These are phyloP conservation scores for Lobophora halterata DNA, from an alignment of 2,888 invertebrate genomes.

Conservation along the genomic window DNA sequence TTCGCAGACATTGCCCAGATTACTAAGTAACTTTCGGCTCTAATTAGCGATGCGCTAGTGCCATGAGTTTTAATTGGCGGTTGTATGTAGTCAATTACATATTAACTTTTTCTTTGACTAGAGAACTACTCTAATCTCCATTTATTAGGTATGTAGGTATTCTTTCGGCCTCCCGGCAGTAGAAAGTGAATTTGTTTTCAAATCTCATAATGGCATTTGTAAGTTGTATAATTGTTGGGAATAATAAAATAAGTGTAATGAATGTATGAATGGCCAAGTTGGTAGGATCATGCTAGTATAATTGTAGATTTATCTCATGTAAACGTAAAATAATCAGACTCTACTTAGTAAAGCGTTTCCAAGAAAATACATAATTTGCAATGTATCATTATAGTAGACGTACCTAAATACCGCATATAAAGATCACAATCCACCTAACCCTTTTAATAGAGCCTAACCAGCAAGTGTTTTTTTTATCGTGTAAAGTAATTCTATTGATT, in stretches of 20 bases:
- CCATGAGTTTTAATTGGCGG: conserved; percentile 63
- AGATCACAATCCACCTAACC: too few species aligned
- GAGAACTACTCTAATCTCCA: conserved; percentile 51
- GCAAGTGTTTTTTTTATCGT: too few species aligned
- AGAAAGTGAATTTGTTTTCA: conserved; percentile 56
- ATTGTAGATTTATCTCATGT: conserved; percentile 47
- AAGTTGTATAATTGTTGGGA: conserved; percentile 23
- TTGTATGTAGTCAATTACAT: too few species aligned
- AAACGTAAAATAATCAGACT: conserved; percentile 55
- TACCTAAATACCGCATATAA: too few species aligned
- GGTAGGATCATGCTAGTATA: too few species aligned
- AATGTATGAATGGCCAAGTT: conserved; percentile 21
- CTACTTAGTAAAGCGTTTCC: conserved; percentile 65
- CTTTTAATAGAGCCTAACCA: too few species aligned
- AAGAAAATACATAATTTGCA: conserved; percentile 55
- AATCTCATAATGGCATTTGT: conserved; percentile 15
- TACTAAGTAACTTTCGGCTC: conserved; percentile 55
- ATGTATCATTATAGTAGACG: too few species aligned
- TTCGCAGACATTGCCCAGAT: conserved; percentile 29
- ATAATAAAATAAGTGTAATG: conserved; percentile 23
- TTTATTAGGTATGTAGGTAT: too few species aligned
- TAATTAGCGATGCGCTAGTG: conserved; percentile 52
- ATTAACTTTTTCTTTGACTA: too few species aligned
- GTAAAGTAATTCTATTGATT: too few species aligned
- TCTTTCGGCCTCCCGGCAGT: conserved; percentile 50